phyloP scores from a whole-genome alignment of 2,797 vertebrate genomes.

The Clarias pachynema region DNA sequence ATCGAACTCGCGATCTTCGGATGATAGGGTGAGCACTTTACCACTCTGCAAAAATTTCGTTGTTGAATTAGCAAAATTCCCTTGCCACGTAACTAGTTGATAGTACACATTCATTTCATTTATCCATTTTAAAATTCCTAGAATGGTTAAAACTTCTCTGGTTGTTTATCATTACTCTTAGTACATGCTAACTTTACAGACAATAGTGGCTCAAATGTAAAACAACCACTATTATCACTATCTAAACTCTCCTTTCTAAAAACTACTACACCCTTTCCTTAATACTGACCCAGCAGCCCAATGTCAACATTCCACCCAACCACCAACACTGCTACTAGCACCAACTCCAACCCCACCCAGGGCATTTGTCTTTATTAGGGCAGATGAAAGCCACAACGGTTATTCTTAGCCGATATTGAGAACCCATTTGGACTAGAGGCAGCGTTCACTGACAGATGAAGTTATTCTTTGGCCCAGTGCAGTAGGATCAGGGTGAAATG shows the following conservation, averaged over 20 bases:
- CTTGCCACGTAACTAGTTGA: not conserved
- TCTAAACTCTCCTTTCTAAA: slow-evolving; percentile 8
- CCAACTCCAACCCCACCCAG: slow-evolving; percentile 10
- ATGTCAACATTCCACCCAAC: slow-evolving; percentile 21
- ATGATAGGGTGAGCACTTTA: no score
- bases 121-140: not conserved
- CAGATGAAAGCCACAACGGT: slow-evolving; percentile 6
- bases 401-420: slow-evolving; percentile 31
- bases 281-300: slow-evolving; percentile 18
- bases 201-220: not conserved
- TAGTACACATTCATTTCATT: not conserved
- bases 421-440: slow-evolving; percentile 18
- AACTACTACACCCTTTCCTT: slow-evolving; percentile 18
- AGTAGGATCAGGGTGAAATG: not conserved
- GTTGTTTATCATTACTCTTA: not conserved
- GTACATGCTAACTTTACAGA: no score
- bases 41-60: not conserved
- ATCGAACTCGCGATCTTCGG: no score
- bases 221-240: not conserved
- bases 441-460: slow-evolving; percentile 26
- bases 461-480: slow-evolving; percentile 11
- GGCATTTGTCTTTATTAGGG: slow-evolving; percentile 19
- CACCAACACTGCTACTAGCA: not conserved
- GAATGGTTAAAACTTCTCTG: no score
- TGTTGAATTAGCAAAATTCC: not conserved